Evolutionary conservation across 2,888 invertebrate genomes (phyloP).

Genomic region (Cistogaster globosa): DNA sequence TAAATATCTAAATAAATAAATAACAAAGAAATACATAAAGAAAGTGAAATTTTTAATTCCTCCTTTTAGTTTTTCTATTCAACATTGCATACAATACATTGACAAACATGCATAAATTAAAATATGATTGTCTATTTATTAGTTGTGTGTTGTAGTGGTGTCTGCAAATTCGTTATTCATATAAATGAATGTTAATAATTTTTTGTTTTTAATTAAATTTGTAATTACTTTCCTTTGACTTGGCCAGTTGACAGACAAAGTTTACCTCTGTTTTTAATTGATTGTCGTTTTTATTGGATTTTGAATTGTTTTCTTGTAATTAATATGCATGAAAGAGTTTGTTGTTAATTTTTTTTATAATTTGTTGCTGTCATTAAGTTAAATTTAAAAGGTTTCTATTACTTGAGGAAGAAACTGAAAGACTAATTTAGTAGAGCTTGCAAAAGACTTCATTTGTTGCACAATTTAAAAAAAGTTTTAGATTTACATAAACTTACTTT

Average conservation of each 20-base stretch:
- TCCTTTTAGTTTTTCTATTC: neutral
- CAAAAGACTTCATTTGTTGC: neutral
- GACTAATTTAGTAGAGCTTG: neutral
- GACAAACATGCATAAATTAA: constrained; percentile 12
- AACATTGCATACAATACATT: neutral
- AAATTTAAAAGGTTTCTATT: neutral
- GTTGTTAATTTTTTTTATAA: neutral
- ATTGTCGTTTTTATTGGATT: constrained; percentile 4
- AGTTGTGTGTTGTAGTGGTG: constrained; percentile 1
- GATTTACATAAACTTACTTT: neutral
- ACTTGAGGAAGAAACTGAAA: constrained; percentile 6
- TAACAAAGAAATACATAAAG: constrained; percentile 24
- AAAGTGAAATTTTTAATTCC: constrained; percentile 53
- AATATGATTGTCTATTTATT: constrained; percentile 15
- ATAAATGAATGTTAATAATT: neutral
- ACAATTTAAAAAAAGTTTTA: neutral
- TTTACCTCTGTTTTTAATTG: neutral
- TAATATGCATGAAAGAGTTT: constrained; percentile 50
- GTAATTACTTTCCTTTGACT: neutral
- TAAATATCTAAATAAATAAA: constrained; percentile 14
- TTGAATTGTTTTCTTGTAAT: constrained; percentile 9
- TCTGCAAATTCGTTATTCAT: constrained; percentile 14
- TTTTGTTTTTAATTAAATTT: neutral
- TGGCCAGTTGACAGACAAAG: neutral
- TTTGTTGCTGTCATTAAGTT: constrained; percentile 8